Conservation (phyloP, 2,888 invertebrate genomes). For the Pseudanteris insignis region DNA sequence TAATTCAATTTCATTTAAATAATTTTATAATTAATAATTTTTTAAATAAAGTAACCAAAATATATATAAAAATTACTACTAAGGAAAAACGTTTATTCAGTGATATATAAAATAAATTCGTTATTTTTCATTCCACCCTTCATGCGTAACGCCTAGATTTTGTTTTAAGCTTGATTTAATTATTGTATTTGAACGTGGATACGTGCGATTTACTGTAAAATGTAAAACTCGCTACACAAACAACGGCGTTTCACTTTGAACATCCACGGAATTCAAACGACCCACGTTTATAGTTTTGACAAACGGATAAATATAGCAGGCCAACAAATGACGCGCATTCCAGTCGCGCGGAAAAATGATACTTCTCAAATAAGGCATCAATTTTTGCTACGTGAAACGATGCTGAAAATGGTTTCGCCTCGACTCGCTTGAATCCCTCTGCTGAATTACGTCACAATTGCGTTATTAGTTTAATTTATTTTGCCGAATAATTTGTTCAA, state of each 20-base stretch:
- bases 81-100: too few species aligned
- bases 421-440: slow-evolving; percentile 2
- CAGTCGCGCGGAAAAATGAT: slow-evolving; percentile 4
- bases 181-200: slow-evolving; percentile 13
- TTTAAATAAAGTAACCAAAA: too few species aligned
- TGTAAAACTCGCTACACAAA: slow-evolving; percentile 16
- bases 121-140: too few species aligned
- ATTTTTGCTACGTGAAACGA: slow-evolving; percentile 1
- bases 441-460: slow-evolving; percentile 6
- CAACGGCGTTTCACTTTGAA: slow-evolving; percentile 12
- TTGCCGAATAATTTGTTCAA: slow-evolving; percentile 13
- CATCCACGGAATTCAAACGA: slow-evolving; percentile 13
- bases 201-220: slow-evolving; percentile 10
- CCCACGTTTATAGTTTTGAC: slow-evolving; percentile 6
- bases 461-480: slow-evolving; percentile 27
- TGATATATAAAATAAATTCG: too few species aligned
- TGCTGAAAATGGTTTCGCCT: slow-evolving; percentile 6
- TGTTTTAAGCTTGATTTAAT: slow-evolving; percentile 7
- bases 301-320: slow-evolving; percentile 16
- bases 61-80: too few species aligned
- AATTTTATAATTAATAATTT: too few species aligned
- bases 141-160: too few species aligned
- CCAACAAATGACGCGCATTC: slow-evolving; percentile 13
- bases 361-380: slow-evolving; percentile 11
- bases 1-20: too few species aligned